Evolutionary conservation across 1,140 invertebrate genomes (phyloP), one percentile per base, ranked within the genome.

Genomic region (Lepidurus arcticus): DNA sequence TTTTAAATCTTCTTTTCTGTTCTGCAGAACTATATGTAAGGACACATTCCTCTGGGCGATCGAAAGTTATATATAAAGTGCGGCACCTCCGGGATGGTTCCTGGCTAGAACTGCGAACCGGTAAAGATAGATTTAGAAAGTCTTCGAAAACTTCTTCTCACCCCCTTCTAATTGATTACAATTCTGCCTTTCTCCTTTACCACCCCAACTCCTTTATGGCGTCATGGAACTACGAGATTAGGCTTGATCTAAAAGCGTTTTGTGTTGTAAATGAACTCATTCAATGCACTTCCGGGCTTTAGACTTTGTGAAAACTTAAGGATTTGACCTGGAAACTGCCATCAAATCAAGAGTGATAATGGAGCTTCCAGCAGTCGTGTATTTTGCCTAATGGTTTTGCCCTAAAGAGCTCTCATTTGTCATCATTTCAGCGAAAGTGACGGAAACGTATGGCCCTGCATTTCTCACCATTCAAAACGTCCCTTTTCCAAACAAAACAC

Each of bases 351-450:
- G 53, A 65, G 21, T 9, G 53, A 65, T 65, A 65, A 65, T 65
- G 53, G 53, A 65, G 53, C 53, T 65, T 21, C n/a, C 16, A 13
- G 7, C 53, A 21, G 53, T 65, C 53, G 21, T 65, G 53, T 65
- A n/a, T n/a, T 65, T 21, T 16, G 53, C 53, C 3, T 65, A 65
- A 65, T 65, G 13, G 53, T 21, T 65, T 21, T 9, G 53, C 53
- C 53, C 53, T 65, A 65, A 65, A 65, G 16, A 65, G 53, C 53
- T 65, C 53, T 65, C 53, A 21, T 65, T 65, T 65, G 53, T 65
- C 53, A 65, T 65, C 16, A 65, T 65, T 65, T 65, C 53, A 65
- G 53, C 53, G n/a, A 65, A 65, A 65, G 53, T 65, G 53, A 65
- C 53, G 21, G 53, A 65, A 65, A 65, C 53, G 53, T 65, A 65